Evolutionary conservation across 2,888 invertebrate genomes (phyloP), one percentile per base, ranked within the genome.

Genomic region (Phyllotreta striolata): DNA sequence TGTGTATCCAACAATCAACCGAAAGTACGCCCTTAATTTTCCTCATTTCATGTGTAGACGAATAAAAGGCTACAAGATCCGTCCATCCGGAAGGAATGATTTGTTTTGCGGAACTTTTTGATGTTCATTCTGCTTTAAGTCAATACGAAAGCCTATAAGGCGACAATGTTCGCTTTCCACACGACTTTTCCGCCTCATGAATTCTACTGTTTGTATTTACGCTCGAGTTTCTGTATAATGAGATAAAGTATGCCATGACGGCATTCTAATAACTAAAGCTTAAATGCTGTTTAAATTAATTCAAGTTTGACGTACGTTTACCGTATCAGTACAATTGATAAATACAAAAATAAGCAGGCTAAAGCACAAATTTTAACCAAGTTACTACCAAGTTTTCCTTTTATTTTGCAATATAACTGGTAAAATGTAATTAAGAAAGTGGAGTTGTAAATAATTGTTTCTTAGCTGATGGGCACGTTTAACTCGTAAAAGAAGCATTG

Each of bases 131-230:
- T 34, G 56, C 46, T 10, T 46, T 47, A 14, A 47, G 39, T 34
- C 39, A 47, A 57, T 39, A 12, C 4, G 35, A 13, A 57, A 47
- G 24, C 43, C 39, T 57, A 47, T 49, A 47, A 57, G 46, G 44
- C 46, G 56, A 56, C 35, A 38, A 38, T 57, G 47, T 57, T 57
- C 47, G 49, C 40, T 57, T 57, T 47, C 47, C 39, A 24, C 37
- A 34, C 43, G 55, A 14, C 43, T 55, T 55, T 55, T 55, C 55
- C 55, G 12, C 10, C 24, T 39, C 47, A 57, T 57, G 34, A 49
- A 57, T 37, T 57, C 13, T 5, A 46, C 38, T 57, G 24, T 47
- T 49, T 57, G 40, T 39, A 38, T 56, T 56, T 44, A 38, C 8
- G 9, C 14, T 46, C 14, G 46, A 35, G 56, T 44, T 44, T 56